phyloP scores from a whole-genome alignment of 2,113 vertebrate species.

The Equus przewalskii region DNA sequence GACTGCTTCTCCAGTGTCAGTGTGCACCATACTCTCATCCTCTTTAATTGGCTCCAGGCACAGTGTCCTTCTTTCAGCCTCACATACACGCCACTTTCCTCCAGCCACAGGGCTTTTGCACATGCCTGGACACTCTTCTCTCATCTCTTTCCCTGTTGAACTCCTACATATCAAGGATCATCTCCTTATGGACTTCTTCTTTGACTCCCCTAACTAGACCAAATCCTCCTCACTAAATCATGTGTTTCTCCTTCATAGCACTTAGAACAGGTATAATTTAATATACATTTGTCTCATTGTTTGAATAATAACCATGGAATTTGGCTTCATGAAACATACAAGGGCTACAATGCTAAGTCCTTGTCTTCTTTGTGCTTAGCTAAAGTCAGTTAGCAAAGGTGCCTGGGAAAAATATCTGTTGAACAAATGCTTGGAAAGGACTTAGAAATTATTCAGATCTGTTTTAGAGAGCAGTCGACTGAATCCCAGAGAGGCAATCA shows the following conservation, averaged over 20 bases:
- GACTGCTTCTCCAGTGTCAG: background rate
- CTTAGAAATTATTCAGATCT: slow-evolving; percentile 28
- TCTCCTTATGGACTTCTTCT: background rate
- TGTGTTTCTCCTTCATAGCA: background rate
- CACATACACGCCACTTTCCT: background rate
- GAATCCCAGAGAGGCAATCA: background rate
- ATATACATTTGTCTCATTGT: background rate
- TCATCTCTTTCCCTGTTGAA: background rate
- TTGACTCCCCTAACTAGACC: background rate
- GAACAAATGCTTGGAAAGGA: background rate
- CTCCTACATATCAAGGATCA: background rate
- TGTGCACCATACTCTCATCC: background rate
- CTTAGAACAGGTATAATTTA: background rate
- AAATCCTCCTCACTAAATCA: background rate
- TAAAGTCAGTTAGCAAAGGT: background rate
- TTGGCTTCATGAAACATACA: background rate
- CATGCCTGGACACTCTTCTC: background rate
- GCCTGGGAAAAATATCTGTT: background rate
- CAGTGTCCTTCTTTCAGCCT: background rate
- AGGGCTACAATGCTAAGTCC: background rate
- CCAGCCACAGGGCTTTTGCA: background rate
- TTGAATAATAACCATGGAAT: background rate
- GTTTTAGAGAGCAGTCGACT: background rate
- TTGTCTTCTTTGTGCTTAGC: background rate
- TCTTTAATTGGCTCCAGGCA: background rate